Percentiles rank a stretch among this genome's conserved stretches.
These are phyloP conservation scores for Salarias fasciatus DNA, from an alignment of 2,797 vertebrate species.

Conservation along the genomic window DNA sequence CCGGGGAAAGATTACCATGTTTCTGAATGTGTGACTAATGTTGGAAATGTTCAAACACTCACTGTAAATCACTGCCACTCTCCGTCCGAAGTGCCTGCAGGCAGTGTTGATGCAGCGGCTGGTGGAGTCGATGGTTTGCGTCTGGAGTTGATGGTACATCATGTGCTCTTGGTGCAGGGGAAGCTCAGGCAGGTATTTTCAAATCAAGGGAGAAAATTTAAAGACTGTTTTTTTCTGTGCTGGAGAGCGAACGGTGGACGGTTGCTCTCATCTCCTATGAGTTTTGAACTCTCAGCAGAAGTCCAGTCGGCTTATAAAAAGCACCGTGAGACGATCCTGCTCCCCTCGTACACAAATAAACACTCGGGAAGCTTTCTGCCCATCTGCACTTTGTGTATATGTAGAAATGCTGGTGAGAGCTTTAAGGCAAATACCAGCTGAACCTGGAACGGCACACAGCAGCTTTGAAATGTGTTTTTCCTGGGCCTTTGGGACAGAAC, in stretches of 20 bases:
- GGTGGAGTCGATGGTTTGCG: conserved; percentile 25
- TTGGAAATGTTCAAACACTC: conserved; percentile 33
- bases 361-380: conserved; percentile 38
- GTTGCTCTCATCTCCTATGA: conserved; percentile 34
- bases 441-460: conserved; percentile 43
- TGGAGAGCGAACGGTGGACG: conserved; percentile 15
- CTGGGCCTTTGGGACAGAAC: conserved; percentile 29
- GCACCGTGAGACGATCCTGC: conserved; percentile 33
- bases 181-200: conserved; percentile 25
- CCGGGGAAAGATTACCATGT: conserved; percentile 49
- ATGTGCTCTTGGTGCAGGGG: conserved; percentile 11
- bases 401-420: conserved; percentile 51
- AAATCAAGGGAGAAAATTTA: conserved; percentile 38
- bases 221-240: conserved; percentile 6
- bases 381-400: conserved; percentile 35
- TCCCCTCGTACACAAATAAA: conserved; percentile 63
- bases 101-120: conserved; percentile 15
- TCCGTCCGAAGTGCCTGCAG: conserved; percentile 27
- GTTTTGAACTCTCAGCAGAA: conserved; percentile 27
- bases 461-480: conserved; percentile 64
- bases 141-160: background rate
- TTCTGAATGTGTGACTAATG: conserved; percentile 60
- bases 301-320: conserved; percentile 18
- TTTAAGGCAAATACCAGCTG: conserved; percentile 58
- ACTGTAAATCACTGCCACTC: conserved; percentile 36